Percentiles rank a stretch among this genome's conserved stretches.
These are phyloP conservation scores for Erebia ligea DNA, from an alignment of 2,888 invertebrate species.

Conservation along the genomic window DNA sequence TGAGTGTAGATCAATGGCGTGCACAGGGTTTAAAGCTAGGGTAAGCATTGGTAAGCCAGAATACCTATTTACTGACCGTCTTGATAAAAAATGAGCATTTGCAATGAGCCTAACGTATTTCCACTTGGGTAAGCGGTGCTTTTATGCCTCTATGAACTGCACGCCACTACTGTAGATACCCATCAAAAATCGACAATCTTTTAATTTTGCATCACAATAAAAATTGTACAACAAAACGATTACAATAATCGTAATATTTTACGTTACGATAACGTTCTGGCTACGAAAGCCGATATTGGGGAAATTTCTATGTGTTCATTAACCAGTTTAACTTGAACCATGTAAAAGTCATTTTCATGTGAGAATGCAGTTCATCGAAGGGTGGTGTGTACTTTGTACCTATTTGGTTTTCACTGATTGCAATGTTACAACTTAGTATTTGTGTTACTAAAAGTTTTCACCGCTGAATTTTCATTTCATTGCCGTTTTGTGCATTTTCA, in stretches of 20 bases:
- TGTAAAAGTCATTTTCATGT: not conserved
- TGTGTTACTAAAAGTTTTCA: not conserved
- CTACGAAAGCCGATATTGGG: constrained; percentile 6
- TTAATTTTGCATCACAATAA: no score
- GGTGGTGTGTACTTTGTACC: not conserved
- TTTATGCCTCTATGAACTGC: no score
- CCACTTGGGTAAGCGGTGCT: no score
- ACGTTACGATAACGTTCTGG: not conserved
- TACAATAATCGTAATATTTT: constrained; percentile 4
- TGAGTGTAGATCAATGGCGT: no score
- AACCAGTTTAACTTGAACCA: not conserved
- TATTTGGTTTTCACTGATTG: constrained; percentile 9
- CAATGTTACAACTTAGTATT: not conserved
- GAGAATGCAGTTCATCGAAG: not conserved
- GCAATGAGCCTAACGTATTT: no score
- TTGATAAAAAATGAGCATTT: no score
- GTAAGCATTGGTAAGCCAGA: no score
- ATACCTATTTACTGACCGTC: no score
- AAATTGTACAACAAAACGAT: not conserved
- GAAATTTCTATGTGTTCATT: constrained; percentile 2
- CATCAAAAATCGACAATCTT: not conserved
- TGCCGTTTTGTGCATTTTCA: no score
- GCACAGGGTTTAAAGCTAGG: no score
- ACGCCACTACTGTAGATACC: no score
- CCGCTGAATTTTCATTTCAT: no score